Evolutionary conservation across 1,140 invertebrate species (phyloP), one percentile per base, ranked within the genome.

Genomic region (Ditylenchus dipsaci): DNA sequence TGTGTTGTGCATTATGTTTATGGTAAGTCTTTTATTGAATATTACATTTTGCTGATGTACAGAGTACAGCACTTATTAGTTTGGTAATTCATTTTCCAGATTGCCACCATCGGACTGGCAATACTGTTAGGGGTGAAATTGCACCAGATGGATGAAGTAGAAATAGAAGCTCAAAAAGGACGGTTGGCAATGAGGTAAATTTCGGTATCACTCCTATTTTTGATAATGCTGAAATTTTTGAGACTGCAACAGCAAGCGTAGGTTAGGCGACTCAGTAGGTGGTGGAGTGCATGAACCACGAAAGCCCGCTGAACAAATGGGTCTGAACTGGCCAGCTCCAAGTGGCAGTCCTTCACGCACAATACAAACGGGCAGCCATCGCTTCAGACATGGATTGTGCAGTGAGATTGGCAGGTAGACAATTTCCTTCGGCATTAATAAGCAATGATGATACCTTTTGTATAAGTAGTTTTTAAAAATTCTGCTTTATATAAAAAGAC

Each of bases 331-430:
- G 63, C 62, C 69, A 9, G 56, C 45, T 5, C 63, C 64, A 9
- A 68, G 64, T 27, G 69, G 69, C 9, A 77, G 67, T 33, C 49
- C n/a, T 81, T 17, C 73, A 78, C 29, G 77, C 78, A 42, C 67
- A 72, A 47, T 82, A 73, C 38, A 81, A 76, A 58, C 65, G 71
- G 38, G 80, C 81, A 5, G 72, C 80, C 13, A 66, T 82, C 23
- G 80, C 81, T 8, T 78, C 76, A 8, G 80, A 82, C 76, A 83
- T 60, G 79, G 79, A 21, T 56, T 80, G 5, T 81, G 79, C 64
- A 73, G 68, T 60, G 81, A 82, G 68, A 81, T 81, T 42, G 79
- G 79, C 61, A 49, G 76, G 76, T 76, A 13, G n/a, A n/a, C n/a
- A n/a, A n/a, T n/a, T n/a, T n/a, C n/a, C n/a, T n/a, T n/a, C n/a